These are phyloP conservation scores for Brenthis hecate DNA, from an alignment of 2,888 invertebrate genomes.

Conservation along the genomic window DNA sequence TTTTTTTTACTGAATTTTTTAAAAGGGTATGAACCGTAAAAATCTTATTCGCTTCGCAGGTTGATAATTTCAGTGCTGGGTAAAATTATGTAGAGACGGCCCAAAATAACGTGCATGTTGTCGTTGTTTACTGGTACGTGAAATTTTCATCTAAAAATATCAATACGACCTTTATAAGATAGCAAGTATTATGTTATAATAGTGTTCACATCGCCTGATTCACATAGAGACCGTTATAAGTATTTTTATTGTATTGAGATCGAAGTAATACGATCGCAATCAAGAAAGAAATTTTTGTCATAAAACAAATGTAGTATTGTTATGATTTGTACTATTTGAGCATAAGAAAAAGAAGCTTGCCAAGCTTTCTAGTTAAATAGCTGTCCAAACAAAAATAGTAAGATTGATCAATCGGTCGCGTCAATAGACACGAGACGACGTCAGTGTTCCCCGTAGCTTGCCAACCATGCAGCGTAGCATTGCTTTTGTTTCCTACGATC, in stretches of 20 bases:
- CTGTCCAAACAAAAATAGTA: constrained; percentile 48
- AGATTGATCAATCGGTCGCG: constrained; percentile 61
- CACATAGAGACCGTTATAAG: no score
- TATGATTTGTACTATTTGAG: constrained; percentile 2
- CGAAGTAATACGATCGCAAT: no score
- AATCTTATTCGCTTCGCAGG: constrained; percentile 54
- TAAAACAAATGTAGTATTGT: neutral
- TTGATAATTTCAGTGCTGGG: constrained; percentile 42
- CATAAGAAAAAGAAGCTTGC: constrained; percentile 17
- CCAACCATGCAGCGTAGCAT: constrained; percentile 47
- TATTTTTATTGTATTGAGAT: no score
- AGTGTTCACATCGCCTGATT: no score
- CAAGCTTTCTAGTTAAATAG: constrained; percentile 26
- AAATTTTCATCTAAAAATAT: constrained; percentile 18
- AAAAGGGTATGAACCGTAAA: constrained; percentile 51
- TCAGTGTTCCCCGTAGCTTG: constrained; percentile 57
- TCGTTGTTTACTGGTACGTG: constrained; percentile 11
- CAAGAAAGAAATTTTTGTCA: neutral
- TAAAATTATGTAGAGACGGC: constrained; percentile 40
- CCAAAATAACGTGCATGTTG: constrained; percentile 28
- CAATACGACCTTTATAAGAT: constrained; percentile 6
- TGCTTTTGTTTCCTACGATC: constrained; percentile 38
- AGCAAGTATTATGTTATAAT: neutral
- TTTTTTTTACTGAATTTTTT: no score
- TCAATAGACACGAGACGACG: constrained; percentile 54